Percentiles rank a stretch among this genome's conserved stretches.
Conservation (phyloP, 2,113 vertebrate species). For the Eurystomus gularis region DNA sequence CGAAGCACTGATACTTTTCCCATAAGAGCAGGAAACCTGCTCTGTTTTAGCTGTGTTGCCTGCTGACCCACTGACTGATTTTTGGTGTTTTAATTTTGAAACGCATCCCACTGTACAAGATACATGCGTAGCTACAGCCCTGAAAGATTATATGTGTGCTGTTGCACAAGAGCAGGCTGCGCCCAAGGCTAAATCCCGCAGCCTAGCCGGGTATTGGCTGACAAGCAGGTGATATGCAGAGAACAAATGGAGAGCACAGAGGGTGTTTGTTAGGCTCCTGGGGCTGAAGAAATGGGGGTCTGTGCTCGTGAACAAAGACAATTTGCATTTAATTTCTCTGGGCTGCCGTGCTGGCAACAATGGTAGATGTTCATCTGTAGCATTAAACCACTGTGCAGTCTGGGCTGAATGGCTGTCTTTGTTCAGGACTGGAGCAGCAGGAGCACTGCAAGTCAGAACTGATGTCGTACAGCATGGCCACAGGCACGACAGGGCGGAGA, state of each 20-base stretch:
- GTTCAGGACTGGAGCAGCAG: not conserved
- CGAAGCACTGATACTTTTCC: not conserved
- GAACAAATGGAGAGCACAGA: conserved; percentile 8
- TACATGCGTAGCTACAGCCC: not conserved
- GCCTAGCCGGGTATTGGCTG: not conserved
- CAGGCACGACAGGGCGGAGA: accelerated
- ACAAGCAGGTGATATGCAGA: conserved; percentile 4
- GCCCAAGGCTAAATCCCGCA: not conserved
- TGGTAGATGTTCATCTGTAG: conserved; percentile 21
- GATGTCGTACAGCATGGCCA: accelerated
- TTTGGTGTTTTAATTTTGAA: not conserved
- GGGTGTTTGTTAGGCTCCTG: conserved; percentile 12
- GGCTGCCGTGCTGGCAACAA: not conserved
- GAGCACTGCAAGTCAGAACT: not conserved
- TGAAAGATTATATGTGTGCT: not conserved
- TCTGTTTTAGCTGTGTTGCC: not conserved
- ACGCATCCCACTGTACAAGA: not conserved
- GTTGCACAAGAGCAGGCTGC: not conserved
- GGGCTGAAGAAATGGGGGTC: conserved; percentile 6
- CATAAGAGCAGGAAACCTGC: not conserved
- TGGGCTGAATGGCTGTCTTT: conserved; percentile 6
- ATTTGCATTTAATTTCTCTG: conserved; percentile 46
- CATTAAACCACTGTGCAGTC: accelerated
- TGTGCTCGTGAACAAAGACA: not conserved
- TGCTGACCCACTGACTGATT: not conserved